phyloP scores from a whole-genome alignment of 1,140 invertebrate genomes.

The Gryllus bimaculatus region DNA sequence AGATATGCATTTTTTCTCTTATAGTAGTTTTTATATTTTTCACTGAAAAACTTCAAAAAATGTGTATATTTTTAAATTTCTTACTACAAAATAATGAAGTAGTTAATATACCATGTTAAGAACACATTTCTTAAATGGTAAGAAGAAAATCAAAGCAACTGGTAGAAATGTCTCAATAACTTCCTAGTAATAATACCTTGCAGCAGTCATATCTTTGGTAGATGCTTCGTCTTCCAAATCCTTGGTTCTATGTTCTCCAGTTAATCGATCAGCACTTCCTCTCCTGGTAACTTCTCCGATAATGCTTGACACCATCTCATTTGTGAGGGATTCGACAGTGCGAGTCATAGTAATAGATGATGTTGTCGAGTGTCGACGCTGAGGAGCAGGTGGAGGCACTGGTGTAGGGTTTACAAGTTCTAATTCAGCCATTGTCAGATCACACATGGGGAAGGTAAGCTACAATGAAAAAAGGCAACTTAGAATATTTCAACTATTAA shows the following conservation, averaged over 20 bases:
- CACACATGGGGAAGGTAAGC: conserved; percentile 18
- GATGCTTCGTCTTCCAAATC: background rate
- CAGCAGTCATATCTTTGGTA: conserved; percentile 9
- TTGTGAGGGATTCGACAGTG: conserved; percentile 40
- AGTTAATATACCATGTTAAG: too few relatives aligned
- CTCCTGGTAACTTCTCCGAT: conserved; percentile 39
- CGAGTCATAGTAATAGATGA: conserved; percentile 23
- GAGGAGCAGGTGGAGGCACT: conserved; percentile 1
- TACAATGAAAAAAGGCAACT: background rate
- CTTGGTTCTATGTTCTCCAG: background rate
- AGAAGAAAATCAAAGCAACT: background rate
- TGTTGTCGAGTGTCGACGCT: conserved; percentile 22
- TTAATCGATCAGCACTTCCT: conserved; percentile 22
- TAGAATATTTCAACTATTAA: background rate
- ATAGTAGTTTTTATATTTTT: too few relatives aligned
- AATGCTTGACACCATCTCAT: conserved; percentile 42
- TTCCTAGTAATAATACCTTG: conserved; percentile 1
- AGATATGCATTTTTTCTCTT: too few relatives aligned
- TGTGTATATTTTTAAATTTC: too few relatives aligned
- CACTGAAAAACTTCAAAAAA: too few relatives aligned
- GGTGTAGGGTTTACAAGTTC: conserved; percentile 23
- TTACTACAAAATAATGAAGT: too few relatives aligned
- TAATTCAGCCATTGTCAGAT: conserved; percentile 30
- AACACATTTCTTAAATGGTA: background rate
- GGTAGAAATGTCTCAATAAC: background rate